Evolutionary conservation across 1,140 invertebrate species (phyloP).

Genomic region (Zaprionus vittiger): DNA sequence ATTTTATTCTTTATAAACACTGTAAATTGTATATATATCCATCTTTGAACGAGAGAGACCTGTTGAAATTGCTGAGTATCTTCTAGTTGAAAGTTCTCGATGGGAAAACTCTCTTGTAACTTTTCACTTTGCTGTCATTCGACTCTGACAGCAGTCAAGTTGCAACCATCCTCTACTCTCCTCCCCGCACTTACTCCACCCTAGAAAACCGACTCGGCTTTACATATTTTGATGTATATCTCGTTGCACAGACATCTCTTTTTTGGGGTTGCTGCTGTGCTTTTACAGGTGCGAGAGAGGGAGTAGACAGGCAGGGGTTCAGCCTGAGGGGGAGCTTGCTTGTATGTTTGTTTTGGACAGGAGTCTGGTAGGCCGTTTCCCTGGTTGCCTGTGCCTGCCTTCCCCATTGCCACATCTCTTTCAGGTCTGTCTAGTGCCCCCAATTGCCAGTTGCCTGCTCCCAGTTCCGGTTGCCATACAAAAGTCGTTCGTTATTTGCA

Average conservation of each 20-base stretch:
- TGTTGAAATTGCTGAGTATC: background rate
- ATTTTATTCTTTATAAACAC: background rate
- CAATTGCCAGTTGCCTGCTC: constrained; percentile 20
- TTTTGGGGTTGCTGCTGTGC: constrained; percentile 74
- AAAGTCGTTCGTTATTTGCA: constrained; percentile 79
- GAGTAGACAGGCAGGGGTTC: background rate
- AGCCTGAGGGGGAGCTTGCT: constrained; percentile 7
- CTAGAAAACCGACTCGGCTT: constrained; percentile 7
- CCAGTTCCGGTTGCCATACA: constrained; percentile 55
- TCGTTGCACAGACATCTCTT: constrained; percentile 15
- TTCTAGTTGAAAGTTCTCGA: background rate
- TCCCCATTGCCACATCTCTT: background rate
- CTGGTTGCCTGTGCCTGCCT: constrained; percentile 38
- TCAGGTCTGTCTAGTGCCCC: constrained; percentile 20
- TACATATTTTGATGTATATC: constrained; percentile 60
- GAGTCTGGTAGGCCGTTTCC: constrained; percentile 17
- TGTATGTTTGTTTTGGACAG: constrained; percentile 60
- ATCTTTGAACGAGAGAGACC: background rate
- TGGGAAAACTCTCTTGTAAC: constrained; percentile 1
- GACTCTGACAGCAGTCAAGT: constrained; percentile 50
- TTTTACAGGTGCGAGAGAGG: constrained; percentile 58
- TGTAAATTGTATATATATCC: background rate
- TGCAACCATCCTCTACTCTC: background rate
- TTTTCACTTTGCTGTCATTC: constrained; percentile 40
- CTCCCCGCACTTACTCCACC: background rate